A percentile compares a stretch with the other conserved stretches of the same genome.
Evolutionary conservation across 37 sponge, comb jelly and placozoan genomes (phyloP).

Genomic region (Petrosia ficiformis): DNA sequence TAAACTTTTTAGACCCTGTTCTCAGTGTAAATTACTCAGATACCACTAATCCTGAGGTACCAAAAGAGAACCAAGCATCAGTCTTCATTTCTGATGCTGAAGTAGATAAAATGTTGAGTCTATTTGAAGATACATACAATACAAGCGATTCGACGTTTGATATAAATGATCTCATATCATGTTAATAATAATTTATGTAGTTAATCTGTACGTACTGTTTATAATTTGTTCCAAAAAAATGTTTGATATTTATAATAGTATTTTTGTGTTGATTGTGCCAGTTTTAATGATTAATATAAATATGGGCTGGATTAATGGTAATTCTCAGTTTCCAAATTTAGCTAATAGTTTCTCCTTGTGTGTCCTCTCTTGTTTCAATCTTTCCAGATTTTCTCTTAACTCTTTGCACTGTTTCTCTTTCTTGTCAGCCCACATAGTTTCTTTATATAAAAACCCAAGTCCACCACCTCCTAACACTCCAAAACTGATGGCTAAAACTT

Average conservation of each 20-base stretch:
- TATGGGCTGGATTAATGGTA: too few species aligned
- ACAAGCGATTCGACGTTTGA: slow-evolving; percentile 3
- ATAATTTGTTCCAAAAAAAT: background rate
- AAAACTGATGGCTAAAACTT: background rate
- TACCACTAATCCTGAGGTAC: background rate
- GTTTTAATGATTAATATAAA: too few species aligned
- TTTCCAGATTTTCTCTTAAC: background rate
- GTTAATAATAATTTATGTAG: background rate
- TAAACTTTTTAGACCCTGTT: background rate
- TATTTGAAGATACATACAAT: background rate
- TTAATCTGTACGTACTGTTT: background rate
- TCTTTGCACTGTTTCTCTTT: background rate
- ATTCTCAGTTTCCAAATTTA: too few species aligned
- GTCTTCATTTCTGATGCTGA: background rate
- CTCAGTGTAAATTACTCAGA: too few species aligned
- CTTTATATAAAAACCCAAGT: background rate
- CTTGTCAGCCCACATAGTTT: background rate
- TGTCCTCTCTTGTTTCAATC: background rate
- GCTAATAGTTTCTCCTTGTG: background rate
- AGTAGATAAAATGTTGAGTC: slow-evolving; percentile 7
- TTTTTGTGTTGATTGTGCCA: background rate
- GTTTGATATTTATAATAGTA: background rate
- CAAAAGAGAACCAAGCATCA: too few species aligned
- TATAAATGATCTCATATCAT: background rate
- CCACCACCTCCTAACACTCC: background rate